These are phyloP conservation scores for Corythornis madagascariensis DNA, from an alignment of 2,113 vertebrate species.

Conservation along the genomic window DNA sequence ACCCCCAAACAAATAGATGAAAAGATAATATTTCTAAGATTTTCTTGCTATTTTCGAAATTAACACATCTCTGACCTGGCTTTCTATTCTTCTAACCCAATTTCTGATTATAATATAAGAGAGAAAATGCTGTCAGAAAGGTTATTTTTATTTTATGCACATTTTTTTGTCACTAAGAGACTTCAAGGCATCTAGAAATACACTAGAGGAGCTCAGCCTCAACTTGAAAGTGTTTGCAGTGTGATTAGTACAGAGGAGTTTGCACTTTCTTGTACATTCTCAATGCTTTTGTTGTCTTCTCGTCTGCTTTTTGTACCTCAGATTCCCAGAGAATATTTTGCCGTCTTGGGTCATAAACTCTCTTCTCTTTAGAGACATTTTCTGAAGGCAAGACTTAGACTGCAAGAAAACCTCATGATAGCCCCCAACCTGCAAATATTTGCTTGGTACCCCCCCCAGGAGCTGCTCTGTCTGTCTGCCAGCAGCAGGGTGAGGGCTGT, in stretches of 20 bases:
- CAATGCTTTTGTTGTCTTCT: background rate
- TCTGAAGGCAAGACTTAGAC: background rate
- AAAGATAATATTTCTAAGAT: background rate
- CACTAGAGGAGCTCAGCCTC: background rate
- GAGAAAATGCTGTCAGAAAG: background rate
- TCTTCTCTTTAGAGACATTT: background rate
- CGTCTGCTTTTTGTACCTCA: background rate
- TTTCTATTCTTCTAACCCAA: background rate
- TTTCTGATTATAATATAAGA: background rate
- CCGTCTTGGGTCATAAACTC: background rate
- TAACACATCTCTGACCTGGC: background rate
- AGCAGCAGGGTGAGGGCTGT: background rate
- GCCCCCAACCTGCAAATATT: background rate
- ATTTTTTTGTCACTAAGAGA: background rate
- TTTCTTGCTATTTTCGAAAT: background rate
- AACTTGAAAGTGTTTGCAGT: background rate
- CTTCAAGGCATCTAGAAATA: background rate
- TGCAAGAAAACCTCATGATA: background rate
- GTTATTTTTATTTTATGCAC: background rate
- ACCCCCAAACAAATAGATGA: background rate
- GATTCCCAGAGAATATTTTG: background rate
- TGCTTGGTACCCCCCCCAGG: background rate
- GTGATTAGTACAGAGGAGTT: background rate
- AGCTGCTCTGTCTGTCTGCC: background rate
- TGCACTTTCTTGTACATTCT: background rate